These are phyloP conservation scores for Rallus limicola DNA, from an alignment of 2,113 vertebrate species.

Conservation along the genomic window DNA sequence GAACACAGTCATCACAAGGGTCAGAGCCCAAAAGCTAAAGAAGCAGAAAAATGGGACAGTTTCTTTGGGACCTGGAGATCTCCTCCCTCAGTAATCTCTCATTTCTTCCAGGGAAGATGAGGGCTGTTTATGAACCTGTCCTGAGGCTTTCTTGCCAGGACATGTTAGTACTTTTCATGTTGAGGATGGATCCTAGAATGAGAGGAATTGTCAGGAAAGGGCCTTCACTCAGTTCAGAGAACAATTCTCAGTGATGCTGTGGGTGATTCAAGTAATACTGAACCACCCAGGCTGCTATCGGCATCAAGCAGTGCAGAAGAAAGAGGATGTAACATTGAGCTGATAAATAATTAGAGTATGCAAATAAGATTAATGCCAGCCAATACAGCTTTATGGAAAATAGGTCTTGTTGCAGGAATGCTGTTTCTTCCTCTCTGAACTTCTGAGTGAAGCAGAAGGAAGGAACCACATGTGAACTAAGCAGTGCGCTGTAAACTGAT, in stretches of 20 bases:
- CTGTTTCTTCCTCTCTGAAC: background rate
- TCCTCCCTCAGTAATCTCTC: background rate
- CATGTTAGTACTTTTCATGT: background rate
- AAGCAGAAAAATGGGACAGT: background rate
- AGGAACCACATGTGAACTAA: background rate
- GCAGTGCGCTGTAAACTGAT: background rate
- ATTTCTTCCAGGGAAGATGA: background rate
- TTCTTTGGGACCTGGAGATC: background rate
- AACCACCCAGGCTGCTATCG: background rate
- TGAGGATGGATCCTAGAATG: background rate
- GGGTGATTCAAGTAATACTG: background rate
- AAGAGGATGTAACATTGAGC: background rate
- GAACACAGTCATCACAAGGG: background rate
- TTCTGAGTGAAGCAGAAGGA: background rate
- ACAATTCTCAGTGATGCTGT: background rate
- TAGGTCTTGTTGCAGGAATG: background rate
- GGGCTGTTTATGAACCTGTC: background rate
- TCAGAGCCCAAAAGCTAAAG: background rate
- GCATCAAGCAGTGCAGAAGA: background rate
- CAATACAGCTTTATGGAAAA: background rate
- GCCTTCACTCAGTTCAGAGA: background rate
- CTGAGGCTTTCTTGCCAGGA: background rate
- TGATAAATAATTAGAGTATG: background rate
- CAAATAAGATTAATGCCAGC: background rate
- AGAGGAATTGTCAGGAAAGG: background rate